A percentile compares a stretch with the other conserved stretches of the same genome.
These are phyloP conservation scores for Cybosia mesomella DNA, from an alignment of 2,888 invertebrate species.

Conservation along the genomic window DNA sequence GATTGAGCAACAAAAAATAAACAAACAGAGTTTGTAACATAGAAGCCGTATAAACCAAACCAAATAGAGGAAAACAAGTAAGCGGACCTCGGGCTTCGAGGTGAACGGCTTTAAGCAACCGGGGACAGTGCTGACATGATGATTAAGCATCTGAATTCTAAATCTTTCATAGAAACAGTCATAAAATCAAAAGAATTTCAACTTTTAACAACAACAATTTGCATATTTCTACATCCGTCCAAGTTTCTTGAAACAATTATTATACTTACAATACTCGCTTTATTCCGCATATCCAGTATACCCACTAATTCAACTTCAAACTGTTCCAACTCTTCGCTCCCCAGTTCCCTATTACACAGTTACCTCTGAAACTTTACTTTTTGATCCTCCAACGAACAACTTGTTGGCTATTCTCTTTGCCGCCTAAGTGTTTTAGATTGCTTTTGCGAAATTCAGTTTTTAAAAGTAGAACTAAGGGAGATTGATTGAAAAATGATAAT, in stretches of 20 bases:
- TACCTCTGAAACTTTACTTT: conserved; percentile 52
- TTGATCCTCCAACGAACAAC: conserved; percentile 53
- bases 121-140: no score
- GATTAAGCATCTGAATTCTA: no score
- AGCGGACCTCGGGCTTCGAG: no score
- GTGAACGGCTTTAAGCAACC: no score
- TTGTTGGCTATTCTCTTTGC: conserved; percentile 47
- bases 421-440: conserved; percentile 53
- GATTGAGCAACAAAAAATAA: background rate
- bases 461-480: conserved; percentile 29
- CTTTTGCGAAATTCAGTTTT: conserved; percentile 45
- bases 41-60: no score
- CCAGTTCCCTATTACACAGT: conserved; percentile 38
- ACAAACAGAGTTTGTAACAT: no score
- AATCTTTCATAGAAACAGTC: background rate
- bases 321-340: conserved; percentile 32
- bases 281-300: conserved; percentile 3
- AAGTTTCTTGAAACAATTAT: background rate
- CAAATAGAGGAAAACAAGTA: no score
- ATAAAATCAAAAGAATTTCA: background rate
- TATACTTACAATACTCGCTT: background rate
- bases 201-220: background rate
- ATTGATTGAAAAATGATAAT: background rate
- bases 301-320: conserved; percentile 7
- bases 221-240: background rate